A percentile compares a stretch with the other conserved stretches of the same genome.
These are phyloP conservation scores for Callaeas wilsoni DNA, from an alignment of 2,113 vertebrate species.

Conservation along the genomic window DNA sequence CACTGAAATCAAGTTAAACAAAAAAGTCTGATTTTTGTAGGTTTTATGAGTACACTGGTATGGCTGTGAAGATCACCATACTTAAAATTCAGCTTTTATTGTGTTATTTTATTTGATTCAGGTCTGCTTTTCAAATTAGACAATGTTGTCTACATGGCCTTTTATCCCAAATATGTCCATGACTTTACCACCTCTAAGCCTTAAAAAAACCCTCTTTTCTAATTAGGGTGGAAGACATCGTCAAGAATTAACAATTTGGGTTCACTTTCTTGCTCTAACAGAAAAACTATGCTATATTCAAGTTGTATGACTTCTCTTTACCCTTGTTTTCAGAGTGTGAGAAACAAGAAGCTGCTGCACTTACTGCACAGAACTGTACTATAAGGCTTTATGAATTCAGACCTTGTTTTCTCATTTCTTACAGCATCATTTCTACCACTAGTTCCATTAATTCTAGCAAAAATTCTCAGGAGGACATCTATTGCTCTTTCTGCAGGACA, in stretches of 20 bases:
- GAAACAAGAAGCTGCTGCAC: neutral
- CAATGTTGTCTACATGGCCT: neutral
- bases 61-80: neutral
- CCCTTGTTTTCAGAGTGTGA: neutral
- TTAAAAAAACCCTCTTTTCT: neutral
- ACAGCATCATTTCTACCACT: neutral
- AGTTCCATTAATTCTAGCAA: neutral
- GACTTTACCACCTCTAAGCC: neutral
- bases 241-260: neutral
- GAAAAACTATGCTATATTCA: neutral
- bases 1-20: neutral
- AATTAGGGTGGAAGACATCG: neutral
- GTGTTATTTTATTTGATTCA: neutral
- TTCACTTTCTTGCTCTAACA: neutral
- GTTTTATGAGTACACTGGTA: neutral
- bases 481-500: neutral
- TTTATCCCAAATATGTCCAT: neutral
- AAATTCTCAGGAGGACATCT: neutral
- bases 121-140: constrained; percentile 5
- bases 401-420: neutral
- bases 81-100: neutral
- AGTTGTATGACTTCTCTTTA: neutral
- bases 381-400: neutral
- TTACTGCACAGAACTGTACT: neutral
- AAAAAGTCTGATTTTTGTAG: neutral